phyloP scores from a whole-genome alignment of 2,113 vertebrate genomes.

The Bettongia penicillata region DNA sequence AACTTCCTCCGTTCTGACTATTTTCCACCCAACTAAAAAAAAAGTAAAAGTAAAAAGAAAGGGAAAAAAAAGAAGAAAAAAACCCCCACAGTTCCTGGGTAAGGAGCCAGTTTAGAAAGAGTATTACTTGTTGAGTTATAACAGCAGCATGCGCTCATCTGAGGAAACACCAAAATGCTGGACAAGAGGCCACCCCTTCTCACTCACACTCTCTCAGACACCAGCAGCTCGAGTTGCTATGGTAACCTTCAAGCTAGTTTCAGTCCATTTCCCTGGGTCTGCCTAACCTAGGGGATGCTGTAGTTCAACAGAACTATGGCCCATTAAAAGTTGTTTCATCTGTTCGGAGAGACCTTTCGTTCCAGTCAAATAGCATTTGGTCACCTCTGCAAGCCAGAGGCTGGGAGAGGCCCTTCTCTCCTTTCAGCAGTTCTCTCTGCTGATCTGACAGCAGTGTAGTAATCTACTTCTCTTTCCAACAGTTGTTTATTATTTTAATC shows the following conservation, averaged over 20 bases:
- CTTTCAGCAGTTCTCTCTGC: constrained; percentile 46
- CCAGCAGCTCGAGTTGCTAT: constrained; percentile 71
- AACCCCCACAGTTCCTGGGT: constrained; percentile 22
- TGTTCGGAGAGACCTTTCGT: background rate
- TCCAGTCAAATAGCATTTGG: constrained; percentile 31
- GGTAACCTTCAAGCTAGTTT: constrained; percentile 78
- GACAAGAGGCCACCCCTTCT: constrained; percentile 57
- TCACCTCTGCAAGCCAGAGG: constrained; percentile 50
- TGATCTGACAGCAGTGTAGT: constrained; percentile 73
- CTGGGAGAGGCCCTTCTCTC: background rate
- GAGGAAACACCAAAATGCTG: constrained; percentile 63
- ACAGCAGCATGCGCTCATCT: constrained; percentile 47
- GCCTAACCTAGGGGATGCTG: constrained; percentile 66
- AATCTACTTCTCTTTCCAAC: constrained; percentile 81
- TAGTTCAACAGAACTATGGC: constrained; percentile 40
- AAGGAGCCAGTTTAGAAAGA: constrained; percentile 71
- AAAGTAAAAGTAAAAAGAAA: constrained; percentile 24
- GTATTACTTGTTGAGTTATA: constrained; percentile 55
- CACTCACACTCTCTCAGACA: constrained; percentile 38
- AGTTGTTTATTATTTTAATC: constrained; percentile 99
- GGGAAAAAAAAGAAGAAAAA: constrained; percentile 47
- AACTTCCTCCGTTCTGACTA: constrained; percentile 75
- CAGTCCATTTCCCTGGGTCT: constrained; percentile 61
- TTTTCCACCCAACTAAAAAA: constrained; percentile 44
- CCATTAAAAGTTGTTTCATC: constrained; percentile 64